Conservation (phyloP, 2,797 vertebrate species). For the Enoplosus armatus region DNA sequence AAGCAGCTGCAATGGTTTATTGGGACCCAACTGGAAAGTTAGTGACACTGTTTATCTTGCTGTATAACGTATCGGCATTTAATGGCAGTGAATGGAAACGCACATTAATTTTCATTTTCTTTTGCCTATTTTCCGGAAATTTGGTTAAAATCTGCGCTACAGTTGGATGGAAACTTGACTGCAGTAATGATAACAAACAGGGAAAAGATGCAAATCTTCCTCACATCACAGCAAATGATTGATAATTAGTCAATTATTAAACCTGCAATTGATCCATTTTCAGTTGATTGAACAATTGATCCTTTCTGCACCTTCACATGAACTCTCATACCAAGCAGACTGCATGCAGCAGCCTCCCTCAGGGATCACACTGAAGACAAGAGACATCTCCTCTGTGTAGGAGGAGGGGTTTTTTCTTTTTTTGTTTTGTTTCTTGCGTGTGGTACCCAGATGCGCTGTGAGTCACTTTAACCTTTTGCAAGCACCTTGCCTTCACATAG, state of each 20-base stretch:
- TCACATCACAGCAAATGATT: background rate
- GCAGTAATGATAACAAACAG: background rate
- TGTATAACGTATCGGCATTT: no score
- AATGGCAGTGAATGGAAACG: background rate
- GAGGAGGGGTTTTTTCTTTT: background rate
- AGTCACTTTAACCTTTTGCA: constrained; percentile 69
- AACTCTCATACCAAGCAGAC: background rate
- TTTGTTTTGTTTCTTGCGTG: constrained; percentile 23
- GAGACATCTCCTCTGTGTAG: constrained; percentile 3
- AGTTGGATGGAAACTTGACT: background rate
- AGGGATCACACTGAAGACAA: background rate
- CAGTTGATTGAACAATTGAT: constrained; percentile 8
- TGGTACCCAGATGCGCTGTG: constrained; percentile 67
- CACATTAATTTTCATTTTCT: background rate
- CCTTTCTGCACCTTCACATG: background rate
- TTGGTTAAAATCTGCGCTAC: background rate
- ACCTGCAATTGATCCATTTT: background rate
- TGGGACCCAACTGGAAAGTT: no score
- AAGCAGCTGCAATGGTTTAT: background rate
- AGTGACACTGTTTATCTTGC: background rate
- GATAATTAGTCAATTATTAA: background rate
- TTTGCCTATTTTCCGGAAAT: background rate
- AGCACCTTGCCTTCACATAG: constrained; percentile 57
- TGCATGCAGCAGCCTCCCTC: background rate
- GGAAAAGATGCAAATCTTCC: background rate